Evolutionary conservation across 2,888 invertebrate species (phyloP).

Genomic region (Leptogaster cylindrica): DNA sequence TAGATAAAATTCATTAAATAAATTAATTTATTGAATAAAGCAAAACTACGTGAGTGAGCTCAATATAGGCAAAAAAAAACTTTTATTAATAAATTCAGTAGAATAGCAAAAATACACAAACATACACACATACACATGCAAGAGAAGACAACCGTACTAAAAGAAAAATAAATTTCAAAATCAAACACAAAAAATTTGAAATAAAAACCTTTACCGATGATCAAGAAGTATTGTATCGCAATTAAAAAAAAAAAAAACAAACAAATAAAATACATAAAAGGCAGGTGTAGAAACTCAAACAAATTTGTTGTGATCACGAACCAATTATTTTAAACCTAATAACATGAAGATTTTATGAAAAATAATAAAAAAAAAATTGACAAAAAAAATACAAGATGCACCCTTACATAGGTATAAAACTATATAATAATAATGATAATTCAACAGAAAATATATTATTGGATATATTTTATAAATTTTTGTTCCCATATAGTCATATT

Average conservation of each 20-base stretch:
- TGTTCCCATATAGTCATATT: conserved; percentile 6
- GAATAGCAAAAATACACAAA: conserved; percentile 38
- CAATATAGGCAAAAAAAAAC: conserved; percentile 40
- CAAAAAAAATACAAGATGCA: conserved; percentile 25
- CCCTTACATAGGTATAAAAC: conserved; percentile 17
- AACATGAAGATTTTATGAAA: conserved; percentile 26
- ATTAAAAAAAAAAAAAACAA: neutral
- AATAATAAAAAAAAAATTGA: conserved; percentile 31
- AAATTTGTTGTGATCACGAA: conserved; percentile 36
- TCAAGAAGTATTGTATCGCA: conserved; percentile 1
- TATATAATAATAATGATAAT: conserved; percentile 11
- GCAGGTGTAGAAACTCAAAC: conserved; percentile 1
- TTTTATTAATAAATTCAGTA: conserved; percentile 40
- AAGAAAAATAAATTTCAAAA: conserved; percentile 41
- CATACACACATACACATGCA: conserved; percentile 42
- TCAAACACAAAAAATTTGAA: neutral
- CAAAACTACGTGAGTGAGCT: conserved; percentile 36
- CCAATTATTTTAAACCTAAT: conserved; percentile 33
- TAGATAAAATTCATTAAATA: conserved; percentile 25
- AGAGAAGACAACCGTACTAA: conserved; percentile 23
- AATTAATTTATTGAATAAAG: conserved; percentile 27
- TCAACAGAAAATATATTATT: conserved; percentile 13
- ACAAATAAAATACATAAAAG: conserved; percentile 12
- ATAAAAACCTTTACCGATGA: neutral
- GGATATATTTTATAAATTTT: conserved; percentile 13